A percentile compares a stretch with the other conserved stretches of the same genome.
These are phyloP conservation scores for Ptychochromis oligacanthus DNA, from an alignment of 2,113 vertebrate species.

Conservation along the genomic window DNA sequence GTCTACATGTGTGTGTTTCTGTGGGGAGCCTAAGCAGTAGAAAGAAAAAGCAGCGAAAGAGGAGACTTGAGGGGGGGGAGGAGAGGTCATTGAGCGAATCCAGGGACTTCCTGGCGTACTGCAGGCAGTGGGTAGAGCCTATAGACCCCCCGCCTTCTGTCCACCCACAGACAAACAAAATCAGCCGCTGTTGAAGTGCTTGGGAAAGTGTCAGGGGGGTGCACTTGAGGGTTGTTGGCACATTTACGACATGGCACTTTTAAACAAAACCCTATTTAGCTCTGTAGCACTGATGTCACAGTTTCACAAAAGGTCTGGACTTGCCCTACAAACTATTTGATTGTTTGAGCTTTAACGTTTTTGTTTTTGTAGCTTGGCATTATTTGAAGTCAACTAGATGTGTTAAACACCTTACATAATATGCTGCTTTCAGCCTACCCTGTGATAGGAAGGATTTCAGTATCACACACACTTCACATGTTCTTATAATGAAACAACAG, in stretches of 20 bases:
- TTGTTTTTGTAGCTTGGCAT: background rate
- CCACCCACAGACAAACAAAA: slow-evolving; percentile 15
- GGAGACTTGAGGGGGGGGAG: slow-evolving; percentile 4
- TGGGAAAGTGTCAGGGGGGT: slow-evolving; percentile 61
- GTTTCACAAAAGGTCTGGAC: slow-evolving; percentile 16
- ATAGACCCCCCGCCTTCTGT: background rate
- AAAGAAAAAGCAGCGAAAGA: background rate
- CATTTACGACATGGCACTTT: slow-evolving; percentile 61
- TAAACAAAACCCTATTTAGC: slow-evolving; percentile 37
- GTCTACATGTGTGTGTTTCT: background rate
- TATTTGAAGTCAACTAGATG: background rate
- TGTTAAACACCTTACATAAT: background rate
- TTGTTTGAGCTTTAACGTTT: background rate
- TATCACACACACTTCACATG: accelerated
- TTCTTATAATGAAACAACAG: background rate
- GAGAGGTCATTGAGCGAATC: slow-evolving; percentile 43
- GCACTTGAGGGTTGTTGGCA: slow-evolving; percentile 64
- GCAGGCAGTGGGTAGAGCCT: slow-evolving; percentile 30
- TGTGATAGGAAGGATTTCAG: background rate
- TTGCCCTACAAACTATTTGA: background rate
- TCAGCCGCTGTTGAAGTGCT: slow-evolving; percentile 55
- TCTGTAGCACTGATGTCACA: slow-evolving; percentile 23
- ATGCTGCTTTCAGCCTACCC: background rate
- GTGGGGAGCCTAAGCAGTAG: background rate
- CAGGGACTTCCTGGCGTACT: slow-evolving; percentile 60